phyloP scores from a whole-genome alignment of 2,113 vertebrate genomes.

The Mirza zaza region DNA sequence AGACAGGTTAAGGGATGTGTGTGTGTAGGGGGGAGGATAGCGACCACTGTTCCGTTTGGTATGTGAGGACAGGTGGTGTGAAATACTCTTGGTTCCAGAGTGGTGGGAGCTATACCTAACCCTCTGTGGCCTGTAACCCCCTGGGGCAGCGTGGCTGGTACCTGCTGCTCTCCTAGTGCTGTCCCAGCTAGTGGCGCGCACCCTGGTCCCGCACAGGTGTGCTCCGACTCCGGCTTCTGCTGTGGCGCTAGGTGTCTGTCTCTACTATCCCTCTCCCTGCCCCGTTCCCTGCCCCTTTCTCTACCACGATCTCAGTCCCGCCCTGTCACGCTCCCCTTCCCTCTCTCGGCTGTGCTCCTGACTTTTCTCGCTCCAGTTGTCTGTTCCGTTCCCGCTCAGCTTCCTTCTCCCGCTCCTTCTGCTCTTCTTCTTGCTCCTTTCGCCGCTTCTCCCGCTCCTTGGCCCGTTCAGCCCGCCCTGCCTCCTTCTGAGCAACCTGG shows the following conservation, averaged over 20 bases:
- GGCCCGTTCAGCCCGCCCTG: slow-evolving; percentile 88
- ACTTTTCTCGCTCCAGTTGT: slow-evolving; percentile 75
- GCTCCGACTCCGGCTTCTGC: slow-evolving; percentile 89
- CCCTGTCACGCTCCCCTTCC: slow-evolving; percentile 66
- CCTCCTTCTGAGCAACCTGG: slow-evolving; percentile 88
- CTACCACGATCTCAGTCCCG: slow-evolving; percentile 58
- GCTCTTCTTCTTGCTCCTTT: slow-evolving; percentile 90
- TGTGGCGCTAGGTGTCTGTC: slow-evolving; percentile 84
- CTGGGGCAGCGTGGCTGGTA: slow-evolving; percentile 52
- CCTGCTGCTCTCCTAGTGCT: slow-evolving; percentile 62
- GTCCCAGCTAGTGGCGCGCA: slow-evolving; percentile 82
- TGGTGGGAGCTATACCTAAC: slow-evolving; percentile 67
- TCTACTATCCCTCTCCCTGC: slow-evolving; percentile 82
- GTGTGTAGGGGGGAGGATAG: not conserved
- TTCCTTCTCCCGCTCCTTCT: slow-evolving; percentile 90
- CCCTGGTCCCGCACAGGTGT: slow-evolving; percentile 88
- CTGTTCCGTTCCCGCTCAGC: slow-evolving; percentile 85
- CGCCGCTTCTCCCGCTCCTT: slow-evolving; percentile 91
- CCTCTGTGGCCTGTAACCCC: slow-evolving; percentile 56
- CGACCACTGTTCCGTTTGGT: slow-evolving; percentile 42
- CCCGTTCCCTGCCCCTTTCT: slow-evolving; percentile 73
- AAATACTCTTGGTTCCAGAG: slow-evolving; percentile 56
- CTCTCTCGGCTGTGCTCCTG: slow-evolving; percentile 79
- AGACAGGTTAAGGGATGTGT: not conserved
- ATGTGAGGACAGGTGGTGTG: slow-evolving; percentile 54